phyloP scores from a whole-genome alignment of 2,888 invertebrate species.

The Ceraclea dissimilis region DNA sequence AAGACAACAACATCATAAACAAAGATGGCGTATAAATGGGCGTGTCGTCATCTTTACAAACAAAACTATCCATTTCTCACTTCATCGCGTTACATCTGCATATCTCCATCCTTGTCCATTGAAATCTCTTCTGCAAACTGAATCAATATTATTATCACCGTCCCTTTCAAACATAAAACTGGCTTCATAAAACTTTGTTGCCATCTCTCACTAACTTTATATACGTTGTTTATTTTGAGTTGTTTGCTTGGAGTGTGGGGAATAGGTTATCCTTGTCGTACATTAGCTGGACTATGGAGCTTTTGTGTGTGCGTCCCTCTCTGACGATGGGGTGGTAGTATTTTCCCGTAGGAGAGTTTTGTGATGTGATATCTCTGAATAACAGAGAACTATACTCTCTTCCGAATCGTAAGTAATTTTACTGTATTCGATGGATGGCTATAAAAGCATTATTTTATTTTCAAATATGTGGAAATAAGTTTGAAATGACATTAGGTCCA shows the following conservation, averaged over 20 bases:
- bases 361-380: slow-evolving; percentile 52
- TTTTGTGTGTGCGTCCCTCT: slow-evolving; percentile 40
- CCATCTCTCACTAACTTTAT: slow-evolving; percentile 11
- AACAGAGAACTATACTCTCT: slow-evolving; percentile 50
- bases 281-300: slow-evolving; percentile 31
- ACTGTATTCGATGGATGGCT: too few relatives aligned
- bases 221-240: slow-evolving; percentile 4
- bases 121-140: neutral
- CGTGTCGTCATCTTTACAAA: slow-evolving; percentile 14
- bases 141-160: neutral
- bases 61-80: slow-evolving; percentile 2
- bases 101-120: neutral
- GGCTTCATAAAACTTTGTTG: neutral
- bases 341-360: slow-evolving; percentile 48
- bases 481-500: too few relatives aligned
- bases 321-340: slow-evolving; percentile 31
- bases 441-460: too few relatives aligned
- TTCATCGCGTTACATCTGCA: neutral
- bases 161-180: slow-evolving; percentile 2
- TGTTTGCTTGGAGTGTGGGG: slow-evolving; percentile 25
- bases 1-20: slow-evolving; percentile 20
- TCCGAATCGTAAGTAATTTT: slow-evolving; percentile 48
- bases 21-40: slow-evolving; percentile 26
- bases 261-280: slow-evolving; percentile 20
- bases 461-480: too few relatives aligned